Evolutionary conservation across 1,140 invertebrate genomes (phyloP).

Genomic region (Lordiphosa mommai): DNA sequence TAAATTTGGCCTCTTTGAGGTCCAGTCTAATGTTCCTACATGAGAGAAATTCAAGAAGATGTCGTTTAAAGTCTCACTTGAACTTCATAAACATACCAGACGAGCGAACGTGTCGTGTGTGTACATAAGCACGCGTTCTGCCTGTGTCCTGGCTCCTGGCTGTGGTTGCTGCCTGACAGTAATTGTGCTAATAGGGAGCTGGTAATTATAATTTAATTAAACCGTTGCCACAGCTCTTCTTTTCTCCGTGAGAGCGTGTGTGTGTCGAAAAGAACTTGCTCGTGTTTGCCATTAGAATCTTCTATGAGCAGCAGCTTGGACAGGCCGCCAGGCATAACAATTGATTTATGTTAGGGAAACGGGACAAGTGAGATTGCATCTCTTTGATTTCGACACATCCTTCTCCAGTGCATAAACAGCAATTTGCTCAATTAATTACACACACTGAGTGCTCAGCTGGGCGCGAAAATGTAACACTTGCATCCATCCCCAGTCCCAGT

Average conservation of each 20-base stretch:
- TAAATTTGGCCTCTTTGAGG: too few species aligned
- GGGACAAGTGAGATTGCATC: neutral
- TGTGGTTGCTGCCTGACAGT: slow-evolving; percentile 38
- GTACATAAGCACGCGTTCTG: slow-evolving; percentile 1
- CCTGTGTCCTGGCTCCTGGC: slow-evolving; percentile 14
- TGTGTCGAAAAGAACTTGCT: slow-evolving; percentile 22
- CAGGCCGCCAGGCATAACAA: slow-evolving; percentile 34
- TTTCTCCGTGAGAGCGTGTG: neutral
- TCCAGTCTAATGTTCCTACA: too few species aligned
- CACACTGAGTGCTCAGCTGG: slow-evolving; percentile 66
- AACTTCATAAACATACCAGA: neutral
- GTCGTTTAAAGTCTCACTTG: too few species aligned
- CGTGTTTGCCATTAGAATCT: slow-evolving; percentile 62
- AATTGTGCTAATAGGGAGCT: slow-evolving; percentile 64
- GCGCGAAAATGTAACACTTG: slow-evolving; percentile 52
- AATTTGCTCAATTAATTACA: slow-evolving; percentile 74
- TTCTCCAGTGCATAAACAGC: slow-evolving; percentile 56
- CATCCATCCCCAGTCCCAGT: slow-evolving; percentile 13
- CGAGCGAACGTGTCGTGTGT: slow-evolving; percentile 9
- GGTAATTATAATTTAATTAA: slow-evolving; percentile 76
- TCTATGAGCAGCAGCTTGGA: slow-evolving; percentile 34
- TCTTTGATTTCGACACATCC: neutral
- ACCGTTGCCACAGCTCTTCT: slow-evolving; percentile 11
- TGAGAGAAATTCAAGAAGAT: too few species aligned
- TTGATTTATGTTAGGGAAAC: slow-evolving; percentile 45